Evolutionary conservation across 2,888 invertebrate genomes (phyloP).

Genomic region (Horisme vitalbata): DNA sequence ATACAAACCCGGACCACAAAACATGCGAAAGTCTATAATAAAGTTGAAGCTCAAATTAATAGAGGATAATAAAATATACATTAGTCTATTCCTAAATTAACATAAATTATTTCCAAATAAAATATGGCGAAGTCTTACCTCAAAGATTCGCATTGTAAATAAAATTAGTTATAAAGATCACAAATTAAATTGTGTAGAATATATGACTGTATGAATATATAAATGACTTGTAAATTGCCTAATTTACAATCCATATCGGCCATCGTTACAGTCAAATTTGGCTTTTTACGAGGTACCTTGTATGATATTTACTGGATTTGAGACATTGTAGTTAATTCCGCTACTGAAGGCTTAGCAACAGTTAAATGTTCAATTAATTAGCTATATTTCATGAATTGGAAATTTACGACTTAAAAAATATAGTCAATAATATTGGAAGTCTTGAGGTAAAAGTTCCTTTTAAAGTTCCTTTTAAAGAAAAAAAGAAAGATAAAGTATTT

Average conservation of each 20-base stretch:
- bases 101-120: conserved; percentile 18
- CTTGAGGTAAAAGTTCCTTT: no score
- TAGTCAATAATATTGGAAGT: neutral
- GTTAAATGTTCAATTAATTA: neutral
- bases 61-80: conserved; percentile 20
- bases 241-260: conserved; percentile 68
- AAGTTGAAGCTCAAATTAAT: conserved; percentile 18
- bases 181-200: conserved; percentile 51
- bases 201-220: conserved; percentile 19
- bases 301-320: conserved; percentile 37
- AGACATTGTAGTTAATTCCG: conserved; percentile 41
- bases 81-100: conserved; percentile 13
- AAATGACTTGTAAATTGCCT: conserved; percentile 68
- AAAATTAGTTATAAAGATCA: conserved; percentile 44
- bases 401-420: neutral
- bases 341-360: conserved; percentile 50
- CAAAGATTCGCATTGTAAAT: conserved; percentile 18
- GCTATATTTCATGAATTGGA: neutral
- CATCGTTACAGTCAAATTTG: conserved; percentile 59
- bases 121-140: neutral
- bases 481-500: no score
- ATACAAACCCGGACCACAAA: conserved; percentile 2
- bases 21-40: conserved; percentile 3
- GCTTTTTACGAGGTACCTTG: conserved; percentile 58
- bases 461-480: no score